These are phyloP conservation scores for Agrypnus murinus DNA, from an alignment of 2,888 invertebrate species.

Conservation along the genomic window DNA sequence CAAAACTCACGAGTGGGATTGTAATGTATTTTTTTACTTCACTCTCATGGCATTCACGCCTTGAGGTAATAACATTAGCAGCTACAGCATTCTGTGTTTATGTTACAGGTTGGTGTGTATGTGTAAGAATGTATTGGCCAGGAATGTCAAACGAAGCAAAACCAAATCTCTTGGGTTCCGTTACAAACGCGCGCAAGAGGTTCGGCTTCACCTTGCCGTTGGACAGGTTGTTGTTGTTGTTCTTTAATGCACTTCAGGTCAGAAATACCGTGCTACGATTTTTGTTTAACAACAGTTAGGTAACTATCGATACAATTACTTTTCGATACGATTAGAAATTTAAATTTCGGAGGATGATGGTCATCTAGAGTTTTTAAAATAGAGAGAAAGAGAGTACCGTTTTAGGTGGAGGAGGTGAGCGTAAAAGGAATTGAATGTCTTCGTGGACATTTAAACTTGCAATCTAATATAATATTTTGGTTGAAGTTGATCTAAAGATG, in stretches of 20 bases:
- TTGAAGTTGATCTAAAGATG: no score
- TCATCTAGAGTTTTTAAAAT: no score
- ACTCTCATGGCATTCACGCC: neutral
- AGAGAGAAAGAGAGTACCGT: no score
- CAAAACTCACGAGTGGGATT: slow-evolving; percentile 10
- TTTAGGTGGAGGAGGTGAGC: no score
- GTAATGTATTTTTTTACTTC: neutral
- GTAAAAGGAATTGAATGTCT: no score
- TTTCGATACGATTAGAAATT: neutral
- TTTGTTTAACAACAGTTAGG: slow-evolving; percentile 10
- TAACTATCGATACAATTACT: slow-evolving; percentile 18
- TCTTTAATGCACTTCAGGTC: slow-evolving; percentile 26
- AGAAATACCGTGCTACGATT: slow-evolving; percentile 28
- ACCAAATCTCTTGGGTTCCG: slow-evolving; percentile 26
- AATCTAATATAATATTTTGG: no score
- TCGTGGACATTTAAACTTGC: no score
- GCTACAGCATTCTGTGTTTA: slow-evolving; percentile 24
- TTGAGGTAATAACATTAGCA: slow-evolving; percentile 1
- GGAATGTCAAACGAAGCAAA: slow-evolving; percentile 33
- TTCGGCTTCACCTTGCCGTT: slow-evolving; percentile 38
- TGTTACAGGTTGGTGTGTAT: slow-evolving; percentile 25
- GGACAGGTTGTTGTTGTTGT: slow-evolving; percentile 36
- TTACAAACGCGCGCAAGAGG: slow-evolving; percentile 19
- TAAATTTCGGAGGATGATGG: neutral
- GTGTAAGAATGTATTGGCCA: no score